Conservation (phyloP, 2,113 vertebrate species). For the Saccopteryx leptura region DNA sequence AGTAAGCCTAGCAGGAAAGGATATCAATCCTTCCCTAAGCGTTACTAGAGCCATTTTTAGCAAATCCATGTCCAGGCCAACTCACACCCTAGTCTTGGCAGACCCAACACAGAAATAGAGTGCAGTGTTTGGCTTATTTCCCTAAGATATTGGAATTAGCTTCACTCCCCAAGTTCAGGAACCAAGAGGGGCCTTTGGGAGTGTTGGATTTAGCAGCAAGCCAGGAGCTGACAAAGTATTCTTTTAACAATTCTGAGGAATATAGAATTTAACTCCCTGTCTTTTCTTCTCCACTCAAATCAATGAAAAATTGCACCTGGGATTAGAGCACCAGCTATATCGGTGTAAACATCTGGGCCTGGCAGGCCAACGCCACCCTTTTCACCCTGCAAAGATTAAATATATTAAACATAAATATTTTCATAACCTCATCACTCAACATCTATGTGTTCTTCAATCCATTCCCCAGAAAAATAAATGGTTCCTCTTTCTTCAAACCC, state of each 20-base stretch:
- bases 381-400: conserved; percentile 92
- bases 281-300: conserved; percentile 64
- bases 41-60: conserved; percentile 37
- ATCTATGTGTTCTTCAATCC: conserved; percentile 54
- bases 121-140: neutral
- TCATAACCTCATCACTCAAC: conserved; percentile 88
- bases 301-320: conserved; percentile 86
- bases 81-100: neutral
- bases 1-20: neutral
- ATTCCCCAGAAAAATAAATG: conserved; percentile 24
- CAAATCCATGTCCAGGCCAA: neutral
- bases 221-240: neutral
- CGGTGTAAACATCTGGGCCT: conserved; percentile 87
- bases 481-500: neutral
- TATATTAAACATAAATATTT: conserved; percentile 67
- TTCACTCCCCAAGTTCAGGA: conserved; percentile 15
- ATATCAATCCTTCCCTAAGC: neutral
- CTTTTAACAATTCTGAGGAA: conserved; percentile 1
- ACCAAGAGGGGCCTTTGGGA: neutral
- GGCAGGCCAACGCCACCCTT: conserved; percentile 91
- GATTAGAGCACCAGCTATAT: conserved; percentile 80
- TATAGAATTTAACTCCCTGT: conserved; percentile 13
- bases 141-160: neutral
- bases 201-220: neutral
- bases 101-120: neutral